Percentiles rank a stretch among this genome's conserved stretches.
phyloP scores from a whole-genome alignment of 2,888 invertebrate genomes.

The Sesia apiformis region DNA sequence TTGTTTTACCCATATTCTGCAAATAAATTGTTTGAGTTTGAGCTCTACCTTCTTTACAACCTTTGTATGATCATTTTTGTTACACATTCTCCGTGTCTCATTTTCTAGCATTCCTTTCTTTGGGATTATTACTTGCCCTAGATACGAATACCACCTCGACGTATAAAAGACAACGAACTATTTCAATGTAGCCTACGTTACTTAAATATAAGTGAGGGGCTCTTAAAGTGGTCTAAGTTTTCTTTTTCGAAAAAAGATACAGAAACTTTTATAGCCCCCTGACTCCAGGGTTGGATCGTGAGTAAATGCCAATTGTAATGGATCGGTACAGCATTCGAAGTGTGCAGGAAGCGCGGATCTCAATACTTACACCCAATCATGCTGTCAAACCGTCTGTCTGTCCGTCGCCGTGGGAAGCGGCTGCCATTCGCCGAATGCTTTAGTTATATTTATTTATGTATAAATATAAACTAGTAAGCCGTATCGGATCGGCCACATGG shows the following conservation, averaged over 20 bases:
- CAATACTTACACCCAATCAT: constrained; percentile 61
- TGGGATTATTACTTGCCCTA: too few species aligned
- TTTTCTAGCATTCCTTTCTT: too few species aligned
- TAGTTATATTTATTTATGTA: background rate
- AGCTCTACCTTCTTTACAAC: too few species aligned
- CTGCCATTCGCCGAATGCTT: constrained; percentile 17
- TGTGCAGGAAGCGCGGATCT: constrained; percentile 33
- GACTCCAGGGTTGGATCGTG: constrained; percentile 21
- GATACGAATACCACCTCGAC: too few species aligned
- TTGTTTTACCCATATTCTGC: too few species aligned
- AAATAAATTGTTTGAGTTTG: too few species aligned
- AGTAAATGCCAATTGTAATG: constrained; percentile 55
- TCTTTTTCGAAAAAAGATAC: background rate
- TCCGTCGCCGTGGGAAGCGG: constrained; percentile 45
- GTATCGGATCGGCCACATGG: background rate
- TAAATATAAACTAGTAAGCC: background rate
- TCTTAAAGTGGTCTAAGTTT: too few species aligned
- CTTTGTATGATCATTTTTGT: too few species aligned
- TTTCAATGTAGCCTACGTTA: too few species aligned
- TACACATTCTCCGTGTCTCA: too few species aligned
- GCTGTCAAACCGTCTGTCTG: constrained; percentile 52
- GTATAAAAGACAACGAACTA: too few species aligned
- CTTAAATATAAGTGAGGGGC: too few species aligned
- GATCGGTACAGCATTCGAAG: constrained; percentile 33
- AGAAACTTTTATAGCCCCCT: background rate